Base-by-base conservation (phyloP, 2,888 invertebrate species). In the Oscheius sp. region DNA sequence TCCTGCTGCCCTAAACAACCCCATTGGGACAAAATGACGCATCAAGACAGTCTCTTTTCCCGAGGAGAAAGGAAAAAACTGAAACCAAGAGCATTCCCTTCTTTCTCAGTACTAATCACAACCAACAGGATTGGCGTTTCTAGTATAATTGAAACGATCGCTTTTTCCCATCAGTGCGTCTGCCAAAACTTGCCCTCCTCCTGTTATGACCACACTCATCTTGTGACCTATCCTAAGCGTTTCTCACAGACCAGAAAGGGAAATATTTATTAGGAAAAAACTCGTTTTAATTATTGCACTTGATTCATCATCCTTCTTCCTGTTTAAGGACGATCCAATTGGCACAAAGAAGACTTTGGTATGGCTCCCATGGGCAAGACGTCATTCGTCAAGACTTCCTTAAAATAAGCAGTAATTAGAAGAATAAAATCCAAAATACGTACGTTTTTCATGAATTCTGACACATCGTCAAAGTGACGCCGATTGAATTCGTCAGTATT, bases 401-500 rank as follows among this genome's bases (percentile, higher is more conserved):
- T 27, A 39, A 45, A n/a, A n/a, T n/a, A n/a, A n/a, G n/a, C 39
- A 15, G 42, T n/a, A 42, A 33, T 15, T 20, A 4, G 1, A 33
- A 1, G 20, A 3, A 50, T 27, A n/a, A 50, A 23, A n/a, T n/a
- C n/a, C 20, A 8, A 10, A 45, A 25, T 25, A 15, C 52, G 45
- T 69, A 72, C 74, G 25, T 65, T 74, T 69, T 79, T 78, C 80
- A 83, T 79, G 67, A 82, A 83, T 2, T 83, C 82, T 1, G 82
- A 76, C 29, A 83, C 75, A 67, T 82, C 81, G 65, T 83, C 82
- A 65, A 79, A 82, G 65, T 82, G 78, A 8, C 80, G 66, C 3
- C 72, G 55, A 33, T 83, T 78, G 70, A 83, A 83, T 58, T 83
- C 81, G 29, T 82, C 81, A 3, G 75, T 77, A 65, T 81, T 79